These are phyloP conservation scores for Lasioglossum pauxillum DNA, from an alignment of 2,888 invertebrate species.

Conservation along the genomic window DNA sequence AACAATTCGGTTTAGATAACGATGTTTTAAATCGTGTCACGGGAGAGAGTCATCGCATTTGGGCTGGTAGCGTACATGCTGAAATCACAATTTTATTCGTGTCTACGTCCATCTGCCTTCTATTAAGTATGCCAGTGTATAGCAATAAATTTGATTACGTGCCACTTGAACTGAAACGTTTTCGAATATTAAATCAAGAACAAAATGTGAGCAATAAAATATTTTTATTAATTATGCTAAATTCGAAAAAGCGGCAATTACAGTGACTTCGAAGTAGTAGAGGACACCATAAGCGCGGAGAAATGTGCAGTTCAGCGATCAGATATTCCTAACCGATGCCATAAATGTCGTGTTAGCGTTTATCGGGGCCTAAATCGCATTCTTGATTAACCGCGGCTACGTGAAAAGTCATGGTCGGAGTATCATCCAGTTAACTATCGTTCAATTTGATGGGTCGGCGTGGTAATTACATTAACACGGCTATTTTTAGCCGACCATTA, in stretches of 20 bases:
- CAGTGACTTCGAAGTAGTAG: too few species aligned
- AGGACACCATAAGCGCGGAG: too few species aligned
- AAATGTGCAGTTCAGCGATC: not conserved
- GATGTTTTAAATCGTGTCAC: not conserved
- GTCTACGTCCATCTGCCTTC: too few species aligned
- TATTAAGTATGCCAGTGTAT: too few species aligned
- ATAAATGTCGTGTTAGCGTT: not conserved
- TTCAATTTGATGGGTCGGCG: not conserved
- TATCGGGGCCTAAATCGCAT: not conserved
- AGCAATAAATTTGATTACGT: too few species aligned
- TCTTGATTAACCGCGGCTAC: not conserved
- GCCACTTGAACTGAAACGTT: too few species aligned
- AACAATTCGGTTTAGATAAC: not conserved
- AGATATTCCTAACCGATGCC: not conserved
- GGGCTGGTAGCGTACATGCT: not conserved
- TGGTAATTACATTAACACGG: constrained; percentile 7
- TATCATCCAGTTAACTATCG: not conserved
- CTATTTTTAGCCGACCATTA: not conserved
- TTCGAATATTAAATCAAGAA: too few species aligned
- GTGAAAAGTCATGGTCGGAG: not conserved
- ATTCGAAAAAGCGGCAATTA: too few species aligned
- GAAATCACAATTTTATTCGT: not conserved
- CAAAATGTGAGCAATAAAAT: too few species aligned
- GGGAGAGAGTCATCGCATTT: not conserved
- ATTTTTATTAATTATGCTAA: too few species aligned